Percentiles rank a stretch among this genome's conserved stretches.
phyloP scores from a whole-genome alignment of 2,797 vertebrate genomes.

The Rhynchotus rufescens region DNA sequence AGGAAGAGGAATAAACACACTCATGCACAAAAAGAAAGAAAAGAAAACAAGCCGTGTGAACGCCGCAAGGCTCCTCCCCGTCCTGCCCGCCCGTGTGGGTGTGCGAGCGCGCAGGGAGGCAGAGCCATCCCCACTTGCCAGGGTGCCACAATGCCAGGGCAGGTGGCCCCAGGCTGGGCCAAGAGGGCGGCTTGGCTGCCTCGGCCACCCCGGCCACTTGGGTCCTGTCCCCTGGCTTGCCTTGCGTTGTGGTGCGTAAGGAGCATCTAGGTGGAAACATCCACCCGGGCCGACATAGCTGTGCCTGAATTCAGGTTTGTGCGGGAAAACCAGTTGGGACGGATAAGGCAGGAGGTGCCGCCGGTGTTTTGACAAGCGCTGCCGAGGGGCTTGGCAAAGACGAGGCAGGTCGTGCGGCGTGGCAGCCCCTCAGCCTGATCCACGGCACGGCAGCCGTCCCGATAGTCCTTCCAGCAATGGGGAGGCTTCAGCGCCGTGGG shows the following conservation, averaged over 20 bases:
- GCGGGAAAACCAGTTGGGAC: constrained; percentile 74
- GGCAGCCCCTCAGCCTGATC: constrained; percentile 1
- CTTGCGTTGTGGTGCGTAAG: too few relatives aligned
- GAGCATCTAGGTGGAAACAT: not conserved
- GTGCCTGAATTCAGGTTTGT: constrained; percentile 57
- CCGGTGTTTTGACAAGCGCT: constrained; percentile 51
- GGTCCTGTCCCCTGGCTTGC: too few relatives aligned
- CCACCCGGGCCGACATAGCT: not conserved
- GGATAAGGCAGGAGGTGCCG: constrained; percentile 58
- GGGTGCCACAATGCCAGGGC: too few relatives aligned
- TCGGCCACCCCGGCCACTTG: too few relatives aligned
- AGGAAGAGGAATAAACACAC: not conserved
- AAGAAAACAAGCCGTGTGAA: constrained; percentile 39
- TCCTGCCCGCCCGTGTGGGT: not conserved
- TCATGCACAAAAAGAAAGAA: not conserved
- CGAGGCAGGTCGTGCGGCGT: constrained; percentile 53
- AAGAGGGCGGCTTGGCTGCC: too few relatives aligned
- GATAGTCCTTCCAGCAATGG: constrained; percentile 35
- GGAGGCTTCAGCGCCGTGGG: constrained; percentile 28
- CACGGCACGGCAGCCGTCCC: constrained; percentile 61
- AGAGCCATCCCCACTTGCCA: not conserved
- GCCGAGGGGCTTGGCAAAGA: constrained; percentile 53
- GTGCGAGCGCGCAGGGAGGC: constrained; percentile 29
- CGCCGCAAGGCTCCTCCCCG: constrained; percentile 59
- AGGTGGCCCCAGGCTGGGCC: too few relatives aligned